phyloP scores from a whole-genome alignment of 2,888 invertebrate genomes.

The Punctoribates punctum region DNA sequence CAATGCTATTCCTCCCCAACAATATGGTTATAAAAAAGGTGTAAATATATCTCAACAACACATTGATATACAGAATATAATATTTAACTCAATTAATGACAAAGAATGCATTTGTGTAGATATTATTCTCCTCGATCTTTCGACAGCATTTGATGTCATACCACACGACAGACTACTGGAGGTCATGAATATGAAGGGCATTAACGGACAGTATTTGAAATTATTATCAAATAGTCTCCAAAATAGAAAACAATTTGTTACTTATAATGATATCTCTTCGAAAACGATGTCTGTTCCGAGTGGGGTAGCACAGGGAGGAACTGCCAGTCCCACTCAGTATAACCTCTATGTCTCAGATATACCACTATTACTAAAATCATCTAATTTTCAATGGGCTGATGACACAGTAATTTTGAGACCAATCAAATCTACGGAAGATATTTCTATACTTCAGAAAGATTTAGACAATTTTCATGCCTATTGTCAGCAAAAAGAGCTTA shows the following conservation, averaged over 20 bases:
- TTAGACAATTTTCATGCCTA: not conserved
- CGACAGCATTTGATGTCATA: not conserved
- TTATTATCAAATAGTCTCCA: not conserved
- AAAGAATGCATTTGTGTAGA: not conserved
- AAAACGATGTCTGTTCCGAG: not conserved
- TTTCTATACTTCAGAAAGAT: not conserved
- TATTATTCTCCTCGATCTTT: too few species aligned
- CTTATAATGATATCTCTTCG: not conserved
- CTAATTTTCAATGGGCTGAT: not conserved
- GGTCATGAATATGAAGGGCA: too few species aligned
- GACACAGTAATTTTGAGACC: not conserved
- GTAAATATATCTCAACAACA: not conserved
- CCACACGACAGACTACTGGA: not conserved
- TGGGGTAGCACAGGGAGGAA: not conserved
- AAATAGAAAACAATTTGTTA: not conserved
- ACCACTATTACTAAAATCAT: not conserved
- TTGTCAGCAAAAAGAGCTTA: not conserved
- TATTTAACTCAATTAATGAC: not conserved
- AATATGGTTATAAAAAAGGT: not conserved
- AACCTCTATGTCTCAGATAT: not conserved
- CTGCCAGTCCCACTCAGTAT: not conserved
- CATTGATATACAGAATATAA: not conserved
- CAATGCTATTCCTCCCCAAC: not conserved
- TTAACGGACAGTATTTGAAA: not conserved
- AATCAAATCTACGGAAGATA: not conserved